Conservation (phyloP, 1,140 invertebrate genomes). For the Conus ventricosus region DNA sequence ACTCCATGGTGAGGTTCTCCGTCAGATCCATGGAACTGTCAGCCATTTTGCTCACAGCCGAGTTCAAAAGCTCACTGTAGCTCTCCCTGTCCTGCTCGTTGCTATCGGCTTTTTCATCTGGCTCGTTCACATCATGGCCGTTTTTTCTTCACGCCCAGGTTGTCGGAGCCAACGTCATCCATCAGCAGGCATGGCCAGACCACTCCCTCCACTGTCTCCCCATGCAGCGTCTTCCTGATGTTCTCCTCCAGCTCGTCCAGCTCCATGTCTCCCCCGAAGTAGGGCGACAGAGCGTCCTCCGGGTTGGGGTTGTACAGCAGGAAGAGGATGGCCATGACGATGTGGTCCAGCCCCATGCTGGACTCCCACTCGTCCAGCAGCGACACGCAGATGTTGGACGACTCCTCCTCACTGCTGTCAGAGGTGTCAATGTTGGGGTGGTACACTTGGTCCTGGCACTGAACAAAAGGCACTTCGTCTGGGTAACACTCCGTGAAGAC, state of each 20-base stretch:
- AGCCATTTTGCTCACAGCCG: background rate
- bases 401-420: background rate
- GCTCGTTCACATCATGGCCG: background rate
- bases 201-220: slow-evolving; percentile 54
- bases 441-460: slow-evolving; percentile 61
- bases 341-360: slow-evolving; percentile 51
- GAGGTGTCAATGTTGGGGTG: slow-evolving; percentile 67
- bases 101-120: background rate
- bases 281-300: slow-evolving; percentile 59
- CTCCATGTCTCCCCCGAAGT: slow-evolving; percentile 42
- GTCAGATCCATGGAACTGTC: no score
- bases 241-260: slow-evolving; percentile 56
- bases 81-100: background rate
- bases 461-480: slow-evolving; percentile 45
- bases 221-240: slow-evolving; percentile 56
- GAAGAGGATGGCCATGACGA: slow-evolving; percentile 61
- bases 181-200: slow-evolving; percentile 28
- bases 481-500: slow-evolving; percentile 36
- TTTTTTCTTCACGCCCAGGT: background rate
- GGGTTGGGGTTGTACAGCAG: slow-evolving; percentile 65
- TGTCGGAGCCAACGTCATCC: background rate
- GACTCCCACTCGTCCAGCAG: slow-evolving; percentile 56
- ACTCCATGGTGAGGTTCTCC: no score
- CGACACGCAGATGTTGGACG: slow-evolving; percentile 61
- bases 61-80: background rate